Evolutionary conservation across 2,113 vertebrate genomes (phyloP).

Genomic region (Vidua chalybeata): DNA sequence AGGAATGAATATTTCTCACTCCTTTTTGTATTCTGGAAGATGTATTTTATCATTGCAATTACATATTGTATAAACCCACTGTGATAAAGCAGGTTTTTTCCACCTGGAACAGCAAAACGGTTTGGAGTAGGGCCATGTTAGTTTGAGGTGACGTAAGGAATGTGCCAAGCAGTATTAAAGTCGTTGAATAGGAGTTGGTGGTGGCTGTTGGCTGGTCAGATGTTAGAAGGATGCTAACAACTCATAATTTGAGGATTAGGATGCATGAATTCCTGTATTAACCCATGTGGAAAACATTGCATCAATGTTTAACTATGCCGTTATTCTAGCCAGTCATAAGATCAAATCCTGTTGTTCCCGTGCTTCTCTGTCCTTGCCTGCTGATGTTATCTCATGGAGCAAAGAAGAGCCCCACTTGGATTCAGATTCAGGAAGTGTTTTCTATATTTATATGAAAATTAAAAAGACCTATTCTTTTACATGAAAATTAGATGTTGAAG

Average conservation of each 20-base stretch:
- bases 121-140: not conserved
- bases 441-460: not conserved
- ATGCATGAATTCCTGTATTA: not conserved
- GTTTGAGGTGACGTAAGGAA: not conserved
- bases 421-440: not conserved
- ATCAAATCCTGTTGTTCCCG: not conserved
- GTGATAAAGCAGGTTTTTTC: not conserved
- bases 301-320: not conserved
- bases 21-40: not conserved
- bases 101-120: not conserved
- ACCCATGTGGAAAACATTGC: not conserved
- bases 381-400: fast-evolving
- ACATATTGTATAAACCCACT: not conserved
- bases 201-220: not conserved
- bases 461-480: not conserved
- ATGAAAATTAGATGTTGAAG: not conserved
- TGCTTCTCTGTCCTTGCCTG: not conserved
- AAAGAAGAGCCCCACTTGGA: not conserved
- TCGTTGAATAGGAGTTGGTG: not conserved
- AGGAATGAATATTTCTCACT: not conserved
- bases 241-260: not conserved
- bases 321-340: not conserved
- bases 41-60: not conserved
- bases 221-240: not conserved
- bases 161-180: not conserved